Percentiles rank a stretch among this genome's conserved stretches.
Conservation (phyloP, 2,113 vertebrate genomes). For the Chlorodrepanis virens region DNA sequence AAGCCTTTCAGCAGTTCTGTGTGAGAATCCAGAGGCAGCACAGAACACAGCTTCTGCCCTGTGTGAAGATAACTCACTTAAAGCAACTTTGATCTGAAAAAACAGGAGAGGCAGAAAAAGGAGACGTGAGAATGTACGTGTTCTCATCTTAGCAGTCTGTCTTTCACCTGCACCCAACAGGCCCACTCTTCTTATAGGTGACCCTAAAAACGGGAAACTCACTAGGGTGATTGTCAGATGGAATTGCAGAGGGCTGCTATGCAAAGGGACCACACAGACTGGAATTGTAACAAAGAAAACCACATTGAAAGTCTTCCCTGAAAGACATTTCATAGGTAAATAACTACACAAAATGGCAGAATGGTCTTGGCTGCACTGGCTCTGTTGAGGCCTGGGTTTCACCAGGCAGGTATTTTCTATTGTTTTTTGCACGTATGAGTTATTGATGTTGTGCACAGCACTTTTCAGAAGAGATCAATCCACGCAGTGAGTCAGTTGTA, state of each 20-base stretch:
- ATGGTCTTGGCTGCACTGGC: background rate
- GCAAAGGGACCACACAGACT: background rate
- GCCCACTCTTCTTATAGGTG: background rate
- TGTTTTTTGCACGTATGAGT: background rate
- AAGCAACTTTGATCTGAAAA: background rate
- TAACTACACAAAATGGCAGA: background rate
- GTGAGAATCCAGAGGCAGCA: background rate
- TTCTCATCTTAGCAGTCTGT: background rate
- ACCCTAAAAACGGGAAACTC: background rate
- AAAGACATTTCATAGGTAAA: background rate
- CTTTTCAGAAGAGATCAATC: background rate
- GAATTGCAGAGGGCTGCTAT: background rate
- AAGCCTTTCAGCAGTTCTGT: background rate
- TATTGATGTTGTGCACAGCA: background rate
- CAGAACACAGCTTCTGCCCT: background rate
- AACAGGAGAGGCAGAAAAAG: background rate
- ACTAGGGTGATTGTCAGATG: fast-evolving
- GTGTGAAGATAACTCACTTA: background rate
- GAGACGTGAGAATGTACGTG: background rate
- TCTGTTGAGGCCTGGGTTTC: background rate
- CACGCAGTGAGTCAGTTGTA: background rate
- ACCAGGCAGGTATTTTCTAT: background rate
- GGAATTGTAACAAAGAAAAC: background rate
- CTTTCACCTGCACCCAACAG: background rate
- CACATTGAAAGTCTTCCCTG: background rate